Base-by-base conservation (phyloP, 1,140 invertebrate species). In the Oscheius sp. region DNA sequence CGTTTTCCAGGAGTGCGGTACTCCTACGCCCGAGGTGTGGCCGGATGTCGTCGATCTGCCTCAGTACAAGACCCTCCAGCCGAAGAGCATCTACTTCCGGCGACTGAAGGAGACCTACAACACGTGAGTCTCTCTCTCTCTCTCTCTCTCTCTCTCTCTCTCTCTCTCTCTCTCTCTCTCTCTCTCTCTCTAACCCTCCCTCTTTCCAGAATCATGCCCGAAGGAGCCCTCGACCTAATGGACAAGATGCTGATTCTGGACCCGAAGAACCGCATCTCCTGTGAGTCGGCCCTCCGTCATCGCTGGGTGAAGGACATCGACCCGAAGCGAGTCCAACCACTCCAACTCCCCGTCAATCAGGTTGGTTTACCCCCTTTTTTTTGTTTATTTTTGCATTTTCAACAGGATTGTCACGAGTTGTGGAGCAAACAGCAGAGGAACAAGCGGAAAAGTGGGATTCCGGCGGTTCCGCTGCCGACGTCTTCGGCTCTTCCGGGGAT, bases 241-340 rank as follows among this genome's bases (percentile, higher is more conserved):
- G 96, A 99, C 86, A 90, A 91, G 83, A 97, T 99, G 95, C 86
- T 99, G 63, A 92, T 95, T 80, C 86, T 99, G 65, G 95, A 99
- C 87, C 97, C 96, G 0, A 90, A 91, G 18, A 91, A 91, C 81
- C 87, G 97, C 75, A 94, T 97, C 72, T 94, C 93, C 0, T 94
- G 95, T 4, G 92, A 94, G 52, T 91, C 95, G 81, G 95, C 96
- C 2, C 88, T 99, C 0, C 91, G 93, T 83, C 93, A 92, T 77
- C 87, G 90, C n/a, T 99, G 95, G 95, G 86, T 99, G 1, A 92
- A 90, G 85, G 91, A 92, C 85, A 90, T 97, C 38, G 89, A 93
- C 80, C 92, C 93, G 20, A 91, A 92, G 80, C 89, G 90, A 45
- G 85, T 89, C 35, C 78, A 81, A 29, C 87, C 87, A n/a, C 87